Percentiles rank a stretch among this genome's conserved stretches.
Evolutionary conservation across 2,797 vertebrate species (phyloP).

Genomic region (Pelodytes ibericus): DNA sequence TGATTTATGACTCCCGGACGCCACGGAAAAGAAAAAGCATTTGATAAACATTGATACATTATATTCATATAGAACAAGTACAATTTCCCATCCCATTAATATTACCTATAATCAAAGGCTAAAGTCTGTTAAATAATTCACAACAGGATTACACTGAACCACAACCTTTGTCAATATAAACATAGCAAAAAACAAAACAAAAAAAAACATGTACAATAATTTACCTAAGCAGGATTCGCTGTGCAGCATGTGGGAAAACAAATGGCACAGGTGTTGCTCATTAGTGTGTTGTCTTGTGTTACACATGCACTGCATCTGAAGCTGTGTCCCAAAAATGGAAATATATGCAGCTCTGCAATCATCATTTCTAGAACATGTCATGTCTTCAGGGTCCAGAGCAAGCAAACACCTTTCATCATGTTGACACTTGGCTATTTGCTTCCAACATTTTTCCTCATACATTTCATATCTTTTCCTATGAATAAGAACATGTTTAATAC

Average conservation of each 20-base stretch:
- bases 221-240: constrained; percentile 80
- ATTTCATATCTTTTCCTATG: constrained; percentile 72
- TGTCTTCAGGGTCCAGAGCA: constrained; percentile 67
- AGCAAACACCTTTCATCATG: constrained; percentile 73
- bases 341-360: constrained; percentile 82
- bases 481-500: background rate
- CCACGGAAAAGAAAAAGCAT: no score
- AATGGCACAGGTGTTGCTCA: constrained; percentile 72
- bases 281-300: constrained; percentile 51
- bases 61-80: no score
- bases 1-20: no score
- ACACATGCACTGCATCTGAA: constrained; percentile 82
- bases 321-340: constrained; percentile 76
- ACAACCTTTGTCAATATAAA: background rate
- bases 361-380: constrained; percentile 70
- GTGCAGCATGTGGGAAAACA: constrained; percentile 79
- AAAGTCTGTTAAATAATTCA: no score
- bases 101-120: no score
- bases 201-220: no score
- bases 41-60: no score
- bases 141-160: no score
- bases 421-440: constrained; percentile 66
- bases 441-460: constrained; percentile 82
- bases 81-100: no score
- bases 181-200: background rate